Evolutionary conservation across 1,140 invertebrate species (phyloP), one percentile per base, ranked within the genome.

Genomic region (Ceratina calcarata): DNA sequence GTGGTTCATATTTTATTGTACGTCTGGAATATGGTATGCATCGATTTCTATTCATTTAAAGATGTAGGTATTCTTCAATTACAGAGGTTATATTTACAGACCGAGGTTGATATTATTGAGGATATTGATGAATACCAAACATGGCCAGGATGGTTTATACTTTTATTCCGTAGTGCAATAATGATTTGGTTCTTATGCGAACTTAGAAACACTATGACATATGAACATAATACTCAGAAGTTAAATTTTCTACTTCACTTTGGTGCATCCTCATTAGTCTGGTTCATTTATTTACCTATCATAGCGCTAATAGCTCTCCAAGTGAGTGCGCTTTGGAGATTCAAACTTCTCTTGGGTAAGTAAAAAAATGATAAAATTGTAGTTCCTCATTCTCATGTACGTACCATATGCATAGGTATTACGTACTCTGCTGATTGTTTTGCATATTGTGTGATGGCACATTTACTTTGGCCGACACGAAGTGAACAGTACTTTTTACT

Each of bases 121-220:
- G 98, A 99, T 89, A 97, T 98, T 71, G 98, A 99, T 91, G 98
- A 99, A 89, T 99, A 98, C 92, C 98, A 99, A 93, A 99, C 98
- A 10, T 98, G 97, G 96, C 98, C 98, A 3, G 98, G 98, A 4
- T 98, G 98, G 96, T 94, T 99, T 62, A 98, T 98, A 58, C 94
- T 99, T 1, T 95, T 96, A 22, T 95, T 98, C 76, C 94, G 98
- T 82, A 95, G 98, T 82, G 93, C 96, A 22, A 98, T 99, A 82
- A 99, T 99, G 97, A 93, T 97, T 58, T 99, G 98, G 98, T 99
- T 99, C 92, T 93, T 99, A 18, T 95, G 96, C 84, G 98, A 99
- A 91, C 94, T 99, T n/a, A 95, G 97, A 78, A 96, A 96, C 85
- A 98, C 98, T 2, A 98, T 98, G 97, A 94, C 96, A 71, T 97